Percentiles rank a stretch among this genome's conserved stretches.
Conservation (phyloP, 2,797 vertebrate species). For the Acipenser oxyrinchus region DNA sequence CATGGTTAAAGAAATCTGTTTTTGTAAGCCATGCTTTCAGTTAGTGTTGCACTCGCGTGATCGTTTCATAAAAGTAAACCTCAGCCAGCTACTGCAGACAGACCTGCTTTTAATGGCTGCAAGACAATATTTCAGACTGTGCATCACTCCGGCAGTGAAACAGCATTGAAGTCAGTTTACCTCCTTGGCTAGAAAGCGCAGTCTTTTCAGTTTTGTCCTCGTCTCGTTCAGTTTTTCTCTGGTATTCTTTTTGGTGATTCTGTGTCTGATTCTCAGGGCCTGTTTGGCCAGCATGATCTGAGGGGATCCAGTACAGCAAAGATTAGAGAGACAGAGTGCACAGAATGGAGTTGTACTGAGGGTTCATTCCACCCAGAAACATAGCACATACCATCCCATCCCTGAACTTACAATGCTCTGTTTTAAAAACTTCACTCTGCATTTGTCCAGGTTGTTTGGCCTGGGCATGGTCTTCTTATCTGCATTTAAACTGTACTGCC, state of each 20-base stretch:
- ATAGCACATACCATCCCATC: neutral
- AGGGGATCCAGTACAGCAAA: neutral
- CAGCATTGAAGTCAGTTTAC: constrained; percentile 40
- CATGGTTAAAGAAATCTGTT: too few relatives aligned
- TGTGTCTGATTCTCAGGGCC: constrained; percentile 51
- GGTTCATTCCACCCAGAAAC: neutral
- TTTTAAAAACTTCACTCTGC: constrained; percentile 64
- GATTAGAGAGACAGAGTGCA: neutral
- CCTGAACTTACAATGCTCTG: constrained; percentile 64
- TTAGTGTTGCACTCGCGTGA: too few relatives aligned
- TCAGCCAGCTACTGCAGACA: too few relatives aligned
- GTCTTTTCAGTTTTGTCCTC: constrained; percentile 64
- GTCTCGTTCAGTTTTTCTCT: constrained; percentile 63
- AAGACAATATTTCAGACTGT: neutral
- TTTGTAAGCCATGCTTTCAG: too few relatives aligned
- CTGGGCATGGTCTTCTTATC: constrained; percentile 63
- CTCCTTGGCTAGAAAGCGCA: constrained; percentile 72
- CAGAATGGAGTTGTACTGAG: neutral
- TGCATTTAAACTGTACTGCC: constrained; percentile 65
- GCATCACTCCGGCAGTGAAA: too few relatives aligned
- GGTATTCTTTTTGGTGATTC: constrained; percentile 50
- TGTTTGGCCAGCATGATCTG: constrained; percentile 72
- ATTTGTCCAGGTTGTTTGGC: constrained; percentile 76
- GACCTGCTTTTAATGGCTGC: too few relatives aligned
- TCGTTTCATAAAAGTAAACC: too few relatives aligned